Base-by-base conservation (phyloP, 1,140 invertebrate species). In the Melitaea cinxia region DNA sequence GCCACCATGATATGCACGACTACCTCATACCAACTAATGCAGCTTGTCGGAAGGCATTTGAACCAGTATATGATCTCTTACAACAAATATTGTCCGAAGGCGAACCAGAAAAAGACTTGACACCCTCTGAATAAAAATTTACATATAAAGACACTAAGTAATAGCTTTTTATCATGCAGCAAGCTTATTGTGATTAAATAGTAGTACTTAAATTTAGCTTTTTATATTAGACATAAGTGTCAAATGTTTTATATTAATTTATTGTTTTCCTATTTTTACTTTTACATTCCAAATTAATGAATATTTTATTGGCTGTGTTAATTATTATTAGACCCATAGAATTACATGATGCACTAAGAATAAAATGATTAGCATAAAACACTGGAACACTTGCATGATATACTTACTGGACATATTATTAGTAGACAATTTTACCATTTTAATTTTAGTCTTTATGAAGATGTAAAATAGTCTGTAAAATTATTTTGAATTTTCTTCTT, bases 1-100 rank as follows among this genome's bases (percentile, higher is more conserved):
- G 94, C 81, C 95, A 96, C 80, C 94, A 94, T 77, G 97, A 98
- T 82, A 96, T 98, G 95, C 94, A 95, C 78, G 97, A 98, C 88
- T 98, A 97, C 88, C 92, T 97, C 24, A 95, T 97, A 80, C 92
- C 97, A 28, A 97, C 96, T 1, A 95, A 95, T 87, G 91, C 94
- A 54, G 97, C 96, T 39, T 96, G 97, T 88, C 92, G 93, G 73
- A 97, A 97, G 85, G 94, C 95, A 19, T 96, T 97, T 91, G 95
- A 96, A 85, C 95, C 95, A 28, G 93, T 97, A 28, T 93, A 95
- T 89, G 95, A 96, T 86, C 91, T 96, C 62, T 87, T 96, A 10
- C 92, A 93, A 61, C 95, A 96, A 83, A 92, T 96, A 66, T 87
- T 96, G 28, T 93, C 92, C 76, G 95, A 96, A 89, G 93, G 93